These are phyloP conservation scores for Pachydiplax longipennis DNA, from an alignment of 2,888 invertebrate genomes.

Conservation along the genomic window DNA sequence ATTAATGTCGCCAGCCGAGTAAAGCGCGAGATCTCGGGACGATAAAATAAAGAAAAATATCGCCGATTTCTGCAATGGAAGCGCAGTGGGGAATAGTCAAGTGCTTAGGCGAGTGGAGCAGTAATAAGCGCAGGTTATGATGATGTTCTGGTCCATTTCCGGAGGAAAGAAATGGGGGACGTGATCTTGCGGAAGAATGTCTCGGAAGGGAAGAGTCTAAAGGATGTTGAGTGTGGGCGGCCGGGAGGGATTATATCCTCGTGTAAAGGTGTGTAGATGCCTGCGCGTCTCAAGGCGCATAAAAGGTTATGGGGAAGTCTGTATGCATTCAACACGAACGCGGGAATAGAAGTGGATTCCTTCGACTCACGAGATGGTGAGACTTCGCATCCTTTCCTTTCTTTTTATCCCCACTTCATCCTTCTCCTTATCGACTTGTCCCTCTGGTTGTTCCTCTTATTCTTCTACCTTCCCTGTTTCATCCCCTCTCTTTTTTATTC, in stretches of 20 bases:
- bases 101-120: background rate
- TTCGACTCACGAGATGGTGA: background rate
- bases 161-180: background rate
- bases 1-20: background rate
- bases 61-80: too few species aligned
- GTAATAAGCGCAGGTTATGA: slow-evolving; percentile 4
- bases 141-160: slow-evolving; percentile 22
- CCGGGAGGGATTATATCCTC: slow-evolving; percentile 10
- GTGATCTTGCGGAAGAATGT: background rate
- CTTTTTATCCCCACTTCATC: background rate
- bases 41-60: background rate
- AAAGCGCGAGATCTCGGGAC: background rate
- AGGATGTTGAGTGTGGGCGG: background rate
- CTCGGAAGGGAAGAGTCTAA: background rate
- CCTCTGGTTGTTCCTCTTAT: too few species aligned
- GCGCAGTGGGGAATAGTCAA: background rate
- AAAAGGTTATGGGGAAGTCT: slow-evolving; percentile 42
- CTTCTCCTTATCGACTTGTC: background rate
- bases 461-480: too few species aligned
- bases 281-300: slow-evolving; percentile 24
- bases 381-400: background rate
- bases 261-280: slow-evolving; percentile 44
- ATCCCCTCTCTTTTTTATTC: background rate
- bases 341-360: background rate
- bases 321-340: slow-evolving; percentile 11